phyloP scores from a whole-genome alignment of 2,888 invertebrate species.

The Apodemia zela region DNA sequence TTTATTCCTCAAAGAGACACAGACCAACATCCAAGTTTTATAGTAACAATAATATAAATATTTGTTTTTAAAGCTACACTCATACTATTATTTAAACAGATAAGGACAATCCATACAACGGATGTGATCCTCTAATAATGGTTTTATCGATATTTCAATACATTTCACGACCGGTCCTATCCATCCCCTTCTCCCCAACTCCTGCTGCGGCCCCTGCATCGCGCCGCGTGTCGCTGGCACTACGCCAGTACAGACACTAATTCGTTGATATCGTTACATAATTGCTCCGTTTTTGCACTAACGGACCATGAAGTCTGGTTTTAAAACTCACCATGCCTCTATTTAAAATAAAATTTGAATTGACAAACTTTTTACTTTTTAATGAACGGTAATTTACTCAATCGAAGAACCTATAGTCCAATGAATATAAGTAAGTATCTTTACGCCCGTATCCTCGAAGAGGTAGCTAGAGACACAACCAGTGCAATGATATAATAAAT shows the following conservation, averaged over 20 bases:
- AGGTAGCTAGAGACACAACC: no score
- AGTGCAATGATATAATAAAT: no score
- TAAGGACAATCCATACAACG: constrained; percentile 1
- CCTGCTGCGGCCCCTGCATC: constrained; percentile 20
- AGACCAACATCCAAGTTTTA: no score
- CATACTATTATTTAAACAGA: background rate
- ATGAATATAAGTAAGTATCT: no score
- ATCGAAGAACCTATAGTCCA: no score
- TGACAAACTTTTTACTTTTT: background rate
- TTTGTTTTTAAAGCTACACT: background rate
- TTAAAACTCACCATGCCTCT: constrained; percentile 21
- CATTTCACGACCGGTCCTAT: constrained; percentile 22
- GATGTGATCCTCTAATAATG: constrained; percentile 19
- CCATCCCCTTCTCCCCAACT: constrained; percentile 17
- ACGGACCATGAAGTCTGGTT: constrained; percentile 32
- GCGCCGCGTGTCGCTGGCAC: constrained; percentile 55
- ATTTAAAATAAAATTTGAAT: background rate
- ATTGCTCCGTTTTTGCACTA: constrained; percentile 65
- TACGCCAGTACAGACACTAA: constrained; percentile 65
- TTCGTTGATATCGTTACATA: constrained; percentile 69
- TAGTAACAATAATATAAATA: no score
- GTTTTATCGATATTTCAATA: constrained; percentile 32
- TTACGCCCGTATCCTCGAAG: no score
- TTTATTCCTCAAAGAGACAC: no score
- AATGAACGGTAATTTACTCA: no score